These are phyloP conservation scores for Otolemur garnettii DNA, from an alignment of 2,113 vertebrate species.

Conservation along the genomic window DNA sequence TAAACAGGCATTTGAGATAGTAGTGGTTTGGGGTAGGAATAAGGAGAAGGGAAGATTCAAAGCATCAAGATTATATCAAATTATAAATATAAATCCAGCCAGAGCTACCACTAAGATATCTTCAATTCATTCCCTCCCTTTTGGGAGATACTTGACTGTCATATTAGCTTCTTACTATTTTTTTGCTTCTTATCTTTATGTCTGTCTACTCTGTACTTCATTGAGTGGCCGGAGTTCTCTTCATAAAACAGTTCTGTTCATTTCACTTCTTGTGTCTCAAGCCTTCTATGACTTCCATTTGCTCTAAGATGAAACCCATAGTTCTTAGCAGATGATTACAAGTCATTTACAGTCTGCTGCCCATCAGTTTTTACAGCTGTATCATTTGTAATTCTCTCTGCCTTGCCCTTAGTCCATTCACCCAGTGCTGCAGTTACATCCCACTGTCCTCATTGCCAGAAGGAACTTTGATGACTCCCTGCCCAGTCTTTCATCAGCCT, in stretches of 20 bases:
- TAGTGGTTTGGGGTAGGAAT: not conserved
- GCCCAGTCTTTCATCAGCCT: not conserved
- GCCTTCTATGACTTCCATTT: not conserved
- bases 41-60: not conserved
- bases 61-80: not conserved
- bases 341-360: not conserved
- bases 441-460: not conserved
- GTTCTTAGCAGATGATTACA: not conserved
- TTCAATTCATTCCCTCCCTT: not conserved
- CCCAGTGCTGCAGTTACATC: fast-evolving
- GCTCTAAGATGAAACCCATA: not conserved
- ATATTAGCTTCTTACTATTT: not conserved
- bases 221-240: not conserved
- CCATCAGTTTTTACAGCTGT: not conserved
- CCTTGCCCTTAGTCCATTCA: not conserved
- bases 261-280: not conserved
- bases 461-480: not conserved
- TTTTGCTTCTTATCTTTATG: not conserved
- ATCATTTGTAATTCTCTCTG: fast-evolving
- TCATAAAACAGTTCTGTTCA: not conserved
- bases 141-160: not conserved
- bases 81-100: not conserved
- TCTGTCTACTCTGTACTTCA: not conserved
- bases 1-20: fast-evolving
- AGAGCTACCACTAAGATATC: not conserved